These are phyloP conservation scores for Chaetophractus vellerosus DNA, from an alignment of 2,797 vertebrate genomes.

Conservation along the genomic window DNA sequence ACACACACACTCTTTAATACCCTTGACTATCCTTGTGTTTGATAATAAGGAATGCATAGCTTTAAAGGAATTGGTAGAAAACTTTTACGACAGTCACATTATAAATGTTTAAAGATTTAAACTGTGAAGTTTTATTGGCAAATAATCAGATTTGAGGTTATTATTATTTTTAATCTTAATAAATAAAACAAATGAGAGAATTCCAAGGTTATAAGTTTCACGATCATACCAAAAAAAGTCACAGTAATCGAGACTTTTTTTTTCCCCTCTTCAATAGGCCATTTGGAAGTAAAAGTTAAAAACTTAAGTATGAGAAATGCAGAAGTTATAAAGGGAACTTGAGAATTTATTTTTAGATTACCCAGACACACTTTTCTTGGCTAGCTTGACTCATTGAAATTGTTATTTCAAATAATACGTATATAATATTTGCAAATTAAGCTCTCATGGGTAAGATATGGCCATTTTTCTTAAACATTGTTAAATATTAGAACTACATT, in stretches of 20 bases:
- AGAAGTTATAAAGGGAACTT: conserved; percentile 84
- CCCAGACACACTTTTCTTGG: conserved; percentile 78
- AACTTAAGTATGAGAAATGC: conserved; percentile 79
- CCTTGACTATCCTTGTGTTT: conserved; percentile 7
- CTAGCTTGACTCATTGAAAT: conserved; percentile 48
- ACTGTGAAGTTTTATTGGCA: not conserved
- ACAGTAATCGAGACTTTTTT: conserved; percentile 69
- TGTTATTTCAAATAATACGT: conserved; percentile 51
- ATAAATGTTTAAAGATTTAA: conserved; percentile 63
- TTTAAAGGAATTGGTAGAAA: not conserved
- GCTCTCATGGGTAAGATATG: not conserved
- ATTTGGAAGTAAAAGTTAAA: conserved; percentile 83
- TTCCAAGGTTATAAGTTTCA: conserved; percentile 60
- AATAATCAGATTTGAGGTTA: conserved; percentile 11
- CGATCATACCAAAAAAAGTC: conserved; percentile 35
- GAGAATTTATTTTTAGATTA: conserved; percentile 81
- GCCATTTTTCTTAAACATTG: not conserved
- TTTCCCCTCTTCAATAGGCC: conserved; percentile 62
- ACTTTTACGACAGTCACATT: not conserved
- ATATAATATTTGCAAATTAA: conserved; percentile 26
- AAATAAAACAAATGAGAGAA: conserved; percentile 52
- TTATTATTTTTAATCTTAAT: conserved; percentile 28
- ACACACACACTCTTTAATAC: not conserved
- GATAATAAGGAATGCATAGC: not conserved
- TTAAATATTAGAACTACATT: not conserved